A percentile compares a stretch with the other conserved stretches of the same genome.
These are phyloP conservation scores for Hipparchia semele DNA, from an alignment of 2,888 invertebrate genomes.

Conservation along the genomic window DNA sequence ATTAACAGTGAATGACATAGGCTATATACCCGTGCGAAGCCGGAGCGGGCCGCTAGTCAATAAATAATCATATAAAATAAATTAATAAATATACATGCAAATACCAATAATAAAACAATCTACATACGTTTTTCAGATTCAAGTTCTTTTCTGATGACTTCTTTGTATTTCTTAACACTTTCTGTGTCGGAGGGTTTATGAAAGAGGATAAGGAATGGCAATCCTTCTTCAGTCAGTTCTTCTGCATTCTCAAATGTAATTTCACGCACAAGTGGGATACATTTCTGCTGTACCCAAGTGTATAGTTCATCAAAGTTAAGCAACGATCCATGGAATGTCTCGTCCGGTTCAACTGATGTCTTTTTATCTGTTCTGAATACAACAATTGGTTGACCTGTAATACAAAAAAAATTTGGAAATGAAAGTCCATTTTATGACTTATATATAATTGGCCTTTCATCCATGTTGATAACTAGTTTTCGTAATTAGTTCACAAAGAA, in stretches of 20 bases:
- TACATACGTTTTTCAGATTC: conserved; percentile 95
- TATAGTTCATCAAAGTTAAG: conserved; percentile 92
- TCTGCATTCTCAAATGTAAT: conserved; percentile 99
- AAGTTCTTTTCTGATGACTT: conserved; percentile 89
- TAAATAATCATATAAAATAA: too few relatives aligned
- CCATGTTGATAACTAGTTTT: too few relatives aligned
- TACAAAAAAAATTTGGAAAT: neutral
- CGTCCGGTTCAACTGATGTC: conserved; percentile 91
- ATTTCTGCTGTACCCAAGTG: conserved; percentile 95
- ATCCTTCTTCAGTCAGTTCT: conserved; percentile 98
- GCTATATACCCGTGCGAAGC: too few relatives aligned
- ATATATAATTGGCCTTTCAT: too few relatives aligned
- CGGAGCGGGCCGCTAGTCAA: too few relatives aligned
- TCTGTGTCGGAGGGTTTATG: conserved; percentile 92
- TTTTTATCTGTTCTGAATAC: conserved; percentile 92
- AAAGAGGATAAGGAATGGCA: conserved; percentile 99
- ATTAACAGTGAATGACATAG: too few relatives aligned
- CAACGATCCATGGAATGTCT: conserved; percentile 90
- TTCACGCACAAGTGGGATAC: conserved; percentile 98
- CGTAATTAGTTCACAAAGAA: too few relatives aligned
- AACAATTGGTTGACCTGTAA: conserved; percentile 88
- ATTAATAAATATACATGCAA: too few relatives aligned
- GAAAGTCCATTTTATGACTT: neutral
- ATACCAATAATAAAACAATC: neutral
- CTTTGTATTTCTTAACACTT: conserved; percentile 93